These are phyloP conservation scores for Pseudorhombus dupliciocellatus DNA, from an alignment of 2,113 vertebrate genomes.

Conservation along the genomic window DNA sequence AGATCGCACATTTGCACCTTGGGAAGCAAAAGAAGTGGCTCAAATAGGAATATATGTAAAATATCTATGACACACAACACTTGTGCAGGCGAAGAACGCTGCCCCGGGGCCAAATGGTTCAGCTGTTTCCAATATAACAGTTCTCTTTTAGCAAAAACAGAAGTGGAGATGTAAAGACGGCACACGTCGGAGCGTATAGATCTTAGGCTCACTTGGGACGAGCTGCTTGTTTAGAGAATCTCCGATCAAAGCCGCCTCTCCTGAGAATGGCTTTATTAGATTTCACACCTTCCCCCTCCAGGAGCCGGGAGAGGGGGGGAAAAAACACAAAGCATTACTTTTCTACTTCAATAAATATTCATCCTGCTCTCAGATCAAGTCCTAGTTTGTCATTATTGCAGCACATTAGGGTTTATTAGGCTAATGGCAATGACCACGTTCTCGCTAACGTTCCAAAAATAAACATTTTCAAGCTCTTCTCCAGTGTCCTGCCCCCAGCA, in stretches of 20 bases:
- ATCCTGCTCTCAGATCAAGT: constrained; percentile 68
- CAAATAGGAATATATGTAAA: constrained; percentile 61
- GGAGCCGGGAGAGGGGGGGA: constrained; percentile 65
- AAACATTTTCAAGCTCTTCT: constrained; percentile 35
- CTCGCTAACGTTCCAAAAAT: constrained; percentile 30
- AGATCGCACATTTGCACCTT: constrained; percentile 67
- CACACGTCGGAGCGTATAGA: constrained; percentile 73
- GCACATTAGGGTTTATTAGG: constrained; percentile 52
- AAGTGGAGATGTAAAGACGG: constrained; percentile 82
- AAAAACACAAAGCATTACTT: constrained; percentile 79
- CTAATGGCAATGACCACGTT: constrained; percentile 23
- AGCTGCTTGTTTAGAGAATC: constrained; percentile 80
- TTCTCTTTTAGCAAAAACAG: constrained; percentile 79
- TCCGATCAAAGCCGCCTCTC: constrained; percentile 81
- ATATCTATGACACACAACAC: constrained; percentile 58
- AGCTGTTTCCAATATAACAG: constrained; percentile 84
- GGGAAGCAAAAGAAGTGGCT: constrained; percentile 49
- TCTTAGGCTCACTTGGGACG: constrained; percentile 75
- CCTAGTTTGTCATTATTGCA: constrained; percentile 50
- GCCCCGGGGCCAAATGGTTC: constrained; percentile 78
- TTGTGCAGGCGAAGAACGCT: constrained; percentile 76
- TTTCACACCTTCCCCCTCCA: constrained; percentile 78
- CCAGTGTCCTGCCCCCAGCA: background rate
- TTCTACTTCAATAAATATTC: constrained; percentile 81
- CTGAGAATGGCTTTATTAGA: constrained; percentile 83